Base-by-base conservation (phyloP, 1,140 invertebrate species). In the Diabrotica virgifera region DNA sequence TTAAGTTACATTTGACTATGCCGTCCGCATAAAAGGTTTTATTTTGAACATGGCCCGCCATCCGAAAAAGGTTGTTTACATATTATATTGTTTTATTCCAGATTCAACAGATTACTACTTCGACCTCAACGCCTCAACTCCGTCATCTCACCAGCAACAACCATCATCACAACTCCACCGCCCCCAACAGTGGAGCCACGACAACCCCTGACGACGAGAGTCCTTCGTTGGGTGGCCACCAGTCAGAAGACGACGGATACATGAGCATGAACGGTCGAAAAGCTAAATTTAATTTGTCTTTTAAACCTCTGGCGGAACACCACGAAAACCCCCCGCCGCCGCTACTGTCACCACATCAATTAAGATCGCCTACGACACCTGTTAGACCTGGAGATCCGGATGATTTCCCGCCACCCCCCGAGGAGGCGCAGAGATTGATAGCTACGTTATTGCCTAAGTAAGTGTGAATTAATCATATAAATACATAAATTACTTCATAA, bases 191-290 rank as follows among this genome's bases (percentile, higher is more conserved):
- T 24, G n/a, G 8, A 46, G 55, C 73, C 5, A 68, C 65, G 13
- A 71, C 68, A 36, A 79, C 82, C 68, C 84, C 83, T 54, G 84
- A 84, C 66, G 85, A 86, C 74, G 87, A 90, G 82, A 88, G 89
- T 80, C 88, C 87, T 76, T 87, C 87, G 75, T 89, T 86, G 72
- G 85, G 87, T 76, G 89, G 87, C 67, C 89, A 91, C 78, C 90
- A 91, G 77, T 92, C 90, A 50, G 90, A 93, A 79, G 90, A 93
- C 85, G 90, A 93, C 85, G 90, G 90, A 78, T 93, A 93, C 80
- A 92, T 92, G 90, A 92, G 90, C 80, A 91, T 92, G 84, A 93
- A 92, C 86, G 90, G 90, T 68, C 86, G 90, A 74, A 85, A 84
- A 83, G 85, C 87, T 64, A 88, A 88, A 76, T 88, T 88, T 81